A percentile compares a stretch with the other conserved stretches of the same genome.
These are phyloP conservation scores for Microctonus aethiopoides DNA, from an alignment of 2,888 invertebrate genomes.

Conservation along the genomic window DNA sequence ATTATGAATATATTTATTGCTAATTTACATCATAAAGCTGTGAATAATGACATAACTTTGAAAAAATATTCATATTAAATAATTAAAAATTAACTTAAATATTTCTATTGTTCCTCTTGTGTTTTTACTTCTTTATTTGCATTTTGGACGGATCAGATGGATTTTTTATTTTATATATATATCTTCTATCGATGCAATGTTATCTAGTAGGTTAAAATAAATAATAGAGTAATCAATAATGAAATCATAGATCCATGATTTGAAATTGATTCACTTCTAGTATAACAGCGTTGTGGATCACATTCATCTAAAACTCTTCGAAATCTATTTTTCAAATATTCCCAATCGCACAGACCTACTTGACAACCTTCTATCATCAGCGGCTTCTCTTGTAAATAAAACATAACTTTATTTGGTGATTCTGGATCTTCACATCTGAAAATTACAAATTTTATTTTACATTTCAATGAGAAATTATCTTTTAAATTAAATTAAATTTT, in stretches of 20 bases:
- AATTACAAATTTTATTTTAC: background rate
- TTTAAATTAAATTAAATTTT: background rate
- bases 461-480: no score
- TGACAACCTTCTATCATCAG: conserved; percentile 77
- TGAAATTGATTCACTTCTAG: conserved; percentile 49
- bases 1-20: conserved; percentile 10
- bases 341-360: conserved; percentile 84
- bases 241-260: conserved; percentile 22
- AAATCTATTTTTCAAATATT: conserved; percentile 73
- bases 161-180: background rate
- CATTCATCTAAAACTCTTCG: conserved; percentile 70
- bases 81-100: background rate
- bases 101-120: background rate
- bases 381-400: conserved; percentile 79
- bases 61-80: background rate
- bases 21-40: background rate
- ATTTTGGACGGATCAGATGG: background rate
- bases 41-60: background rate
- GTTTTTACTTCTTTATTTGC: background rate
- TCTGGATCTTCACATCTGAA: conserved; percentile 69
- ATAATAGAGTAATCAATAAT: conserved; percentile 23
- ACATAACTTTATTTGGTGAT: conserved; percentile 71
- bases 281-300: conserved; percentile 71
- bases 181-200: no score
- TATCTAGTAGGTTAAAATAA: conserved; percentile 16